phyloP scores from a whole-genome alignment of 2,888 invertebrate genomes.

The Argyresthia albistria region DNA sequence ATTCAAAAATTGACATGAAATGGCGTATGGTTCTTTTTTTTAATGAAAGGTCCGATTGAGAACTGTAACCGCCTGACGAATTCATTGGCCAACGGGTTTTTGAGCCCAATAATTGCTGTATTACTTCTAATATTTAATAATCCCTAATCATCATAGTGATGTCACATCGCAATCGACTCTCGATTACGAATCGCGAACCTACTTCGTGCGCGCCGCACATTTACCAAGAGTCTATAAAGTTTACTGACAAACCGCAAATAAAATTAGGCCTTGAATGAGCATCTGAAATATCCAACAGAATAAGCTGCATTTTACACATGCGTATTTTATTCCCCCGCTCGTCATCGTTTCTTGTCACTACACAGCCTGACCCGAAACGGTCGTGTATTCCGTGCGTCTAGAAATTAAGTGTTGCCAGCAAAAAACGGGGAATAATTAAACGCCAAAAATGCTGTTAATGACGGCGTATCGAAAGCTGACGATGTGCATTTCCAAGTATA shows the following conservation, averaged over 20 bases:
- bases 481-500: constrained; percentile 61
- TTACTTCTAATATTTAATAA: constrained; percentile 35
- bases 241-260: constrained; percentile 61
- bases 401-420: constrained; percentile 17
- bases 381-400: constrained; percentile 14
- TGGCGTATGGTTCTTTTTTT: constrained; percentile 72
- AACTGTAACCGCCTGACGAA: constrained; percentile 72
- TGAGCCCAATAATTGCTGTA: constrained; percentile 60
- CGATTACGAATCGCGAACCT: constrained; percentile 10
- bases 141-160: constrained; percentile 17
- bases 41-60: constrained; percentile 72
- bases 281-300: no score
- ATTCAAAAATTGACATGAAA: constrained; percentile 74
- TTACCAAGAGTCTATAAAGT: constrained; percentile 13
- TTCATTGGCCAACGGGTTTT: constrained; percentile 71
- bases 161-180: constrained; percentile 11
- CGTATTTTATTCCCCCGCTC: neutral
- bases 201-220: constrained; percentile 9
- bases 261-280: constrained; percentile 36
- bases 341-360: no score
- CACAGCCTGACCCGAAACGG: neutral
- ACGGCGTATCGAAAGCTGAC: constrained; percentile 37
- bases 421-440: constrained; percentile 42
- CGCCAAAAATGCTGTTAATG: constrained; percentile 62
- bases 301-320: neutral